Percentiles rank a stretch among this genome's conserved stretches.
phyloP scores from a whole-genome alignment of 2,113 vertebrate species.

The Corapipo altera region DNA sequence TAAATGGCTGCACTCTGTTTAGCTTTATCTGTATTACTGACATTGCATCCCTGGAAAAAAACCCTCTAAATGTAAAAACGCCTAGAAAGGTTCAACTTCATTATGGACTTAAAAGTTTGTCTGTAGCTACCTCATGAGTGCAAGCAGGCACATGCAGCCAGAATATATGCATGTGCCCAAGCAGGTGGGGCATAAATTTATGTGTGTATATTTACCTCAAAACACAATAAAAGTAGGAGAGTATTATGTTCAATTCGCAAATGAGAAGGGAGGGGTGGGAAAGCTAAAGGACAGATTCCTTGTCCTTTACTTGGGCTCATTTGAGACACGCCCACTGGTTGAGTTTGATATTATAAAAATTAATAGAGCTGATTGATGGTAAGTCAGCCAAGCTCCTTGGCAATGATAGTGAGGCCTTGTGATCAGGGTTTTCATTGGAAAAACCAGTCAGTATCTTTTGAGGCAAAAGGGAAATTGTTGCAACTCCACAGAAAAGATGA shows the following conservation, averaged over 20 bases:
- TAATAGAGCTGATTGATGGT: not conserved
- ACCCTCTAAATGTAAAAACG: rapidly evolving
- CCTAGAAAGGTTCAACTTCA: not conserved
- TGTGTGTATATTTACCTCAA: not conserved
- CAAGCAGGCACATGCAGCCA: rapidly evolving
- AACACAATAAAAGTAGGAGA: not conserved
- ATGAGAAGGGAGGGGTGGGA: not conserved
- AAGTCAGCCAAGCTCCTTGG: not conserved
- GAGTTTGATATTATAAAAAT: not conserved
- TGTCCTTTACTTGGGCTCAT: not conserved
- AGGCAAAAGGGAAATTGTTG: not conserved
- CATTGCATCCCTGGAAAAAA: not conserved
- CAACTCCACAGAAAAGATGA: not conserved
- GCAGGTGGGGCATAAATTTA: not conserved
- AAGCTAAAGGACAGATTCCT: not conserved
- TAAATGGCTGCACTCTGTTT: not conserved
- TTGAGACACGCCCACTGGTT: not conserved
- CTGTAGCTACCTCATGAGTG: not conserved
- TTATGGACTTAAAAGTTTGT: not conserved
- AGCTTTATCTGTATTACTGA: not conserved
- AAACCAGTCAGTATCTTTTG: not conserved
- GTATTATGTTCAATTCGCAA: not conserved
- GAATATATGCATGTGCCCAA: rapidly evolving
- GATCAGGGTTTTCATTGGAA: not conserved
- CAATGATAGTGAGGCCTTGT: rapidly evolving